Evolutionary conservation across 2,797 vertebrate genomes (phyloP).

Genomic region (Smutsia gigantea): DNA sequence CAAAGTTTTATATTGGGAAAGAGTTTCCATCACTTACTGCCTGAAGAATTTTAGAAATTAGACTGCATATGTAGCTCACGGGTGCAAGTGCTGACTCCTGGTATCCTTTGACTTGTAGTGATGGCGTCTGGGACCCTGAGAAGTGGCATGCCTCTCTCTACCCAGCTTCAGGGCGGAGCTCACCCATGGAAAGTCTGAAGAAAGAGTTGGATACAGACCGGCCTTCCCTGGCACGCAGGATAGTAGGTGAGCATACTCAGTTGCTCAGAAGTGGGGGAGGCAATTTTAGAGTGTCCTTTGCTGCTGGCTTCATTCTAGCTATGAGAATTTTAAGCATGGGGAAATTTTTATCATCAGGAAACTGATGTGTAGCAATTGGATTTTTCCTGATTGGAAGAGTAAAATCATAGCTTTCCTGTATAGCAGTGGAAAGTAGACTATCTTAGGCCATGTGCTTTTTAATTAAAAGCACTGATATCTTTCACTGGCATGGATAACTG

Average conservation of each 20-base stretch:
- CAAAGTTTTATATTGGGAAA: not conserved
- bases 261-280: not conserved
- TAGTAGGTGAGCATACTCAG: conserved; percentile 90
- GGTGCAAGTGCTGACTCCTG: conserved; percentile 36
- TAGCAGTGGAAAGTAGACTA: not conserved
- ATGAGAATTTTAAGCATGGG: not conserved
- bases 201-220: conserved; percentile 94
- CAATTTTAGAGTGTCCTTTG: not conserved
- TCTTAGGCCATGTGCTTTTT: not conserved
- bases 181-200: conserved; percentile 94
- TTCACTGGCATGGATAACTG: not conserved
- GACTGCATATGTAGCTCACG: not conserved
- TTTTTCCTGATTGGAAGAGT: conserved; percentile 12
- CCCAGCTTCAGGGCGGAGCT: conserved; percentile 93
- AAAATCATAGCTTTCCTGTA: not conserved
- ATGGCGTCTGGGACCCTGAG: conserved; percentile 99
- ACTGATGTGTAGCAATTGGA: not conserved
- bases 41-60: conserved; percentile 1
- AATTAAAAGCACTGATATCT: not conserved
- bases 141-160: conserved; percentile 99
- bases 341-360: conserved; percentile 25
- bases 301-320: not conserved
- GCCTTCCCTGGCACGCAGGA: conserved; percentile 93
- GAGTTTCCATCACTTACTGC: not conserved
- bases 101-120: conserved; percentile 85